Base-by-base conservation (phyloP, 2,888 invertebrate species). In the Nipponacmea schrenckii region DNA sequence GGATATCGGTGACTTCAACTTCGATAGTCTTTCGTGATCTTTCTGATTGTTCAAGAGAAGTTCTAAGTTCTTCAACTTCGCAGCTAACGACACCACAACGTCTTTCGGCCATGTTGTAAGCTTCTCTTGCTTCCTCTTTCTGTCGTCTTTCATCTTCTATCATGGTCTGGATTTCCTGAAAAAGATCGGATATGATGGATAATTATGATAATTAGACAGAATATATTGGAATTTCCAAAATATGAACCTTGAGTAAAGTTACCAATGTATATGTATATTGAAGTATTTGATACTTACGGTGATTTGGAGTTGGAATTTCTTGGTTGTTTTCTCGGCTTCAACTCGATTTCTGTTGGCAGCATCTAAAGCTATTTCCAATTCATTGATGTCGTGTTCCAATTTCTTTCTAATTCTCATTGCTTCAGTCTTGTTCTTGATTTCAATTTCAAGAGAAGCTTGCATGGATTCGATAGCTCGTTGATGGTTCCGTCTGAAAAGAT, bases 401-500 rank as follows among this genome's bases (percentile, higher is more conserved):
- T 98, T 98, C 95, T 98, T 98, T 95, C 98, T 98, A 95, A 97
- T 96, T 92, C 97, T 95, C 86, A 98, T 93, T 83, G 97, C 97
- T 93, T 98, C 98, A 92, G 96, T 96, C 92, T 97, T 97, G 89
- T 97, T 97, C 93, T 97, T 96, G 91, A 97, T 95, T 92, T 98
- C 98, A 88, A 97, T 97, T 92, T 98, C 98, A 90, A 98, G 93
- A 89, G 95, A 95, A 89, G 97, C 97, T 92, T 98, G 97, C 97
- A 98, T 97, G 89, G 97, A 97, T 91, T 98, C 98, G 90, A 98
- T 93, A 80, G 98, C 97, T 83, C 98, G 95, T 91, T 98, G 97
- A 93, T 98, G 98, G 91, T 98, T 98, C 93, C 97, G 98, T 91
- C 97, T 94, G 86, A 39, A 80, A 71, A 44, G 2, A 31, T 5